Conservation (phyloP, 2,797 vertebrate genomes). For the Chrosomus eos region DNA sequence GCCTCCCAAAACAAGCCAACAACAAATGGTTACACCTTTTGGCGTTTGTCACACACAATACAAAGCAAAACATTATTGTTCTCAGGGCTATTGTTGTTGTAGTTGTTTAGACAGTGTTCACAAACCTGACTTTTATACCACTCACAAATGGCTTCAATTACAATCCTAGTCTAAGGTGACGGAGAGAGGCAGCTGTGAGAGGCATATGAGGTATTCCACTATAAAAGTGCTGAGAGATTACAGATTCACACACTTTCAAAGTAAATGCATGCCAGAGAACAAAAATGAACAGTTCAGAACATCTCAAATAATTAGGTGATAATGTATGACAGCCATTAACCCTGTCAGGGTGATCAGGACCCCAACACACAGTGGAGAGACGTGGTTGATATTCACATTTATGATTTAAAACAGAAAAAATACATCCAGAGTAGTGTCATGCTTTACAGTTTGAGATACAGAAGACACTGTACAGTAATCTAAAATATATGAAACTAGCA, state of each 20-base stretch:
- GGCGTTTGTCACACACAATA: not conserved
- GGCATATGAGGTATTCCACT: not conserved
- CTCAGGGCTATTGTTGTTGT: not conserved
- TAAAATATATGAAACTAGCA: no score
- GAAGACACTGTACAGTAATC: not conserved
- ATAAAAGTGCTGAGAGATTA: not conserved
- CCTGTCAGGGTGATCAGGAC: not conserved
- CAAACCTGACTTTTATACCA: not conserved
- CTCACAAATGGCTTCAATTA: conserved; percentile 21
- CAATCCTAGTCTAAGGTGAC: not conserved
- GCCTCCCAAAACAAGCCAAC: not conserved
- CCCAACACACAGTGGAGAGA: not conserved
- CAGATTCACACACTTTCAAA: not conserved
- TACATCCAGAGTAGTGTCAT: not conserved
- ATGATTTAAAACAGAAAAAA: no score
- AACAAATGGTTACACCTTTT: conserved; percentile 47
- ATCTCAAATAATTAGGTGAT: not conserved
- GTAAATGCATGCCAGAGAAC: not conserved
- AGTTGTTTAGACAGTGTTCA: not conserved
- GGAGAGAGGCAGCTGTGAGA: not conserved
- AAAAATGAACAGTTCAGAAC: not conserved
- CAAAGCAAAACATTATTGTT: not conserved
- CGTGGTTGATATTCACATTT: not conserved
- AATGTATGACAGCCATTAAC: not conserved
- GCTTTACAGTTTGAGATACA: not conserved